Conservation (phyloP, 2,113 vertebrate genomes). For the Cynocephalus volans region DNA sequence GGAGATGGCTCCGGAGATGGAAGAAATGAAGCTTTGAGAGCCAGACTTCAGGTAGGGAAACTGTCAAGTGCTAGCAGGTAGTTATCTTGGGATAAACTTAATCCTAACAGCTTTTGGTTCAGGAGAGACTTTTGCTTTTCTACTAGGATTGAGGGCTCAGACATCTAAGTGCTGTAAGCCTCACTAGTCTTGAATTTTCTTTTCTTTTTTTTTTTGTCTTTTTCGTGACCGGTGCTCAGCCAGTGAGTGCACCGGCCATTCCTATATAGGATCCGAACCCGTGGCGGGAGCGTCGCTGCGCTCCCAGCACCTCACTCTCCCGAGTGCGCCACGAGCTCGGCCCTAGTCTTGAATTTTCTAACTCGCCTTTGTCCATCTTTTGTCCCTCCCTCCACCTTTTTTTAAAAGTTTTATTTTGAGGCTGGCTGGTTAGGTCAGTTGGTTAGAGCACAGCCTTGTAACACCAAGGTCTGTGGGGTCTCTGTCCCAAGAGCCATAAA, state of each 20-base stretch:
- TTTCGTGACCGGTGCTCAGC: no score
- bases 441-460: no score
- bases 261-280: no score
- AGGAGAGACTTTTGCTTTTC: background rate
- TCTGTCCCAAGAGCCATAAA: background rate
- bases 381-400: background rate
- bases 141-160: background rate
- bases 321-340: no score
- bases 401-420: background rate
- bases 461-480: no score
- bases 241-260: no score
- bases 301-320: no score
- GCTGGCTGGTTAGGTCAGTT: no score
- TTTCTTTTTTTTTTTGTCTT: no score
- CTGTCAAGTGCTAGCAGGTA: background rate
- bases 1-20: background rate
- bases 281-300: no score
- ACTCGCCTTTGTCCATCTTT: background rate
- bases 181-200: background rate
- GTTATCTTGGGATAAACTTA: background rate
- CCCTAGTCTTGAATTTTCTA: background rate
- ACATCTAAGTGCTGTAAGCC: background rate
- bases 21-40: background rate
- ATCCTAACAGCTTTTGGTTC: background rate
- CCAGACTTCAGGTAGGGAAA: background rate